Conservation (phyloP, 92 coral and sea anemone species). For the Porites cylindrica region DNA sequence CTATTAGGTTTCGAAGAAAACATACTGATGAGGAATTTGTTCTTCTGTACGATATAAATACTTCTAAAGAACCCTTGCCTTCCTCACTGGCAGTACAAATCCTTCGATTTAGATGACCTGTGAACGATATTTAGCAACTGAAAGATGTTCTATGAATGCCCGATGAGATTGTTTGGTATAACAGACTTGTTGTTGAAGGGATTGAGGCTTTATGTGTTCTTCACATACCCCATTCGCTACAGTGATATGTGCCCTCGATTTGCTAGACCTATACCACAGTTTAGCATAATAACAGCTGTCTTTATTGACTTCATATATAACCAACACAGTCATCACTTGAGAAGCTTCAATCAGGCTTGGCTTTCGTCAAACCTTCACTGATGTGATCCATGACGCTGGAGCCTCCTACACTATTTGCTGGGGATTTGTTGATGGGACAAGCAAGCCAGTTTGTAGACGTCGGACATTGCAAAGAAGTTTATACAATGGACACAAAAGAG, state of each 20-base stretch:
- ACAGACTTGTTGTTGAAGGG: not conserved
- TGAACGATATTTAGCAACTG: not conserved
- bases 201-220: not conserved
- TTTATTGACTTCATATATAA: conserved; percentile 30
- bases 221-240: conserved; percentile 3
- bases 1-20: too few relatives aligned
- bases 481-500: conserved; percentile 45
- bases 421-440: conserved; percentile 44
- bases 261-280: too few relatives aligned
- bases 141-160: conserved; percentile 17
- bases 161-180: conserved; percentile 18
- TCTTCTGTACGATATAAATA: not conserved
- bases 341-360: conserved; percentile 38
- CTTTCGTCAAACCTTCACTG: not conserved
- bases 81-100: not conserved
- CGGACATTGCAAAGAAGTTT: conserved; percentile 33
- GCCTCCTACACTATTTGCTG: conserved; percentile 24
- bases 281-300: not conserved
- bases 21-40: too few relatives aligned
- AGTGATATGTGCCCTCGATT: conserved; percentile 20
- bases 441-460: conserved; percentile 46
- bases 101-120: not conserved
- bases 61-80: not conserved
- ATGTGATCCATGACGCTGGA: conserved; percentile 26
- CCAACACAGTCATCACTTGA: conserved; percentile 14